Evolutionary conservation across 2,888 invertebrate species (phyloP).

Genomic region (Tromatobia lineatoria): DNA sequence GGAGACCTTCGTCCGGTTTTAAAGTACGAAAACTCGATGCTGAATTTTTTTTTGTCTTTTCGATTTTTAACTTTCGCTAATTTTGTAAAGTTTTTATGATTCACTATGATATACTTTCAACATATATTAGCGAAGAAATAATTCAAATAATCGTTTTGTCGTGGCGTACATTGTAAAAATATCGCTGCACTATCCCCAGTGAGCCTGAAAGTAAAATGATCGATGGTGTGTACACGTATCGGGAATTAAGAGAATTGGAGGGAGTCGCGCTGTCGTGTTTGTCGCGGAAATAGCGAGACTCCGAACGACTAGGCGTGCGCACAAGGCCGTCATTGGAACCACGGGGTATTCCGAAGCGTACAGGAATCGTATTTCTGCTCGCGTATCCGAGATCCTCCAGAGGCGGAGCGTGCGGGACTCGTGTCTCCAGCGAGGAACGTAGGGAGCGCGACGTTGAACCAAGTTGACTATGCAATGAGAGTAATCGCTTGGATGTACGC

Average conservation of each 20-base stretch:
- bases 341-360: not conserved
- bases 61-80: no score
- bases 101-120: no score
- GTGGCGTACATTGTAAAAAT: no score
- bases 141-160: no score
- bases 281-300: not conserved
- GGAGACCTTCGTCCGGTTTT: no score
- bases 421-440: not conserved
- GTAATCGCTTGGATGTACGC: slow-evolving; percentile 19
- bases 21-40: no score
- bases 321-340: slow-evolving; percentile 8
- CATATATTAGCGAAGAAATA: no score
- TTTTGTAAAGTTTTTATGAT: no score
- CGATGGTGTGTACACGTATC: slow-evolving; percentile 17
- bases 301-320: not conserved
- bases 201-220: not conserved
- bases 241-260: slow-evolving; percentile 21
- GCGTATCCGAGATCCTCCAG: not conserved
- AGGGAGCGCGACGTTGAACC: not conserved
- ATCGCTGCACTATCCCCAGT: not conserved
- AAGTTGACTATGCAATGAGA: not conserved
- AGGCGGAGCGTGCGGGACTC: not conserved
- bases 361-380: not conserved
- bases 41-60: no score
- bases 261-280: not conserved